Evolutionary conservation across 2,888 invertebrate genomes (phyloP).

Genomic region (Drosophila sordidapex): DNA sequence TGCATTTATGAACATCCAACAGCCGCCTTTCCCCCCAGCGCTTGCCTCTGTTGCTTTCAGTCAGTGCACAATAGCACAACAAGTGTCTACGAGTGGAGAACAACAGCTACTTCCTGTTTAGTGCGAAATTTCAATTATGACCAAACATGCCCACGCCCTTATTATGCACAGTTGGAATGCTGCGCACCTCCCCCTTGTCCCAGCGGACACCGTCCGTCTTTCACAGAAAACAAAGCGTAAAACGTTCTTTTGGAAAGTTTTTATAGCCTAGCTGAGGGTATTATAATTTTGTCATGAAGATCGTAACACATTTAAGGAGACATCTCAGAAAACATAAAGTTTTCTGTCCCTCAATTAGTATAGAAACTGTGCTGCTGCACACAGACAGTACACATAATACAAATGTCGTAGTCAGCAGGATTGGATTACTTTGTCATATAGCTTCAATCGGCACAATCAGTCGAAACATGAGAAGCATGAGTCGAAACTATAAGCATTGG

Average conservation of each 20-base stretch:
- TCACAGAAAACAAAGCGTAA: constrained; percentile 35
- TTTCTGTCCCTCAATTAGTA: neutral
- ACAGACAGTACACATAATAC: neutral
- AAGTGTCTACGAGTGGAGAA: constrained; percentile 60
- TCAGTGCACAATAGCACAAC: constrained; percentile 42
- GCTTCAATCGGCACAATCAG: neutral
- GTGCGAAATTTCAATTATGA: constrained; percentile 80
- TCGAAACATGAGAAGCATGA: too few species aligned
- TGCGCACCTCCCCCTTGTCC: neutral
- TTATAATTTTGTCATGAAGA: neutral
- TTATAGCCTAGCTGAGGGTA: neutral
- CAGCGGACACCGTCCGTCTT: neutral
- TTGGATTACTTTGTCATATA: neutral
- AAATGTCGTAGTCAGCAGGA: neutral
- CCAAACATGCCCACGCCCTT: constrained; percentile 58
- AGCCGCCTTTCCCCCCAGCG: neutral
- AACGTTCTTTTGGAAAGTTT: constrained; percentile 59
- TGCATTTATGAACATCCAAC: constrained; percentile 60
- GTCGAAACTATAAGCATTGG: too few species aligned
- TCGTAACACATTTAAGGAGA: neutral
- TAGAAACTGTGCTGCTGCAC: neutral
- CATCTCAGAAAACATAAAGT: neutral
- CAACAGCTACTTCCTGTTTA: constrained; percentile 71
- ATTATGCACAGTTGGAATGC: neutral
- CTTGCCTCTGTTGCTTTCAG: constrained; percentile 36